Evolutionary conservation across 2,113 vertebrate genomes (phyloP).

Genomic region (Castor canadensis): DNA sequence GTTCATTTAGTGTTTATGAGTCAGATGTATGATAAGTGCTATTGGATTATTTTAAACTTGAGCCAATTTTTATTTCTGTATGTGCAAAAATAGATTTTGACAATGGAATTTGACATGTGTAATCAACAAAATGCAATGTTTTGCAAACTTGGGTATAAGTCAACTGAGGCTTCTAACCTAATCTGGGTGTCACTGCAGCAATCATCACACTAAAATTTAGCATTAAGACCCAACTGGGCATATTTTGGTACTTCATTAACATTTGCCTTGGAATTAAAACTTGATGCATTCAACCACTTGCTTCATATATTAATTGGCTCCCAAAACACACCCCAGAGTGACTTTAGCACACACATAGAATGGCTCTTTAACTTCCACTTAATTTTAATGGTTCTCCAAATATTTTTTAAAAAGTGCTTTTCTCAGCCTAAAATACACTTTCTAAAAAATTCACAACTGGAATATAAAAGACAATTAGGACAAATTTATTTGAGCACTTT

Average conservation of each 20-base stretch:
- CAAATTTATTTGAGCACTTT: not conserved
- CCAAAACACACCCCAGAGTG: conserved; percentile 80
- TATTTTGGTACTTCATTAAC: conserved; percentile 74
- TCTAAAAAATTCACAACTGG: not conserved
- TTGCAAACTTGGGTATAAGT: conserved; percentile 46
- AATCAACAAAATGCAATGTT: conserved; percentile 43
- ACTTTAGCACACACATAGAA: conserved; percentile 69
- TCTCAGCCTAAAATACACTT: conserved; percentile 3
- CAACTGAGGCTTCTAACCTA: not conserved
- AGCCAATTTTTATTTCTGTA: not conserved
- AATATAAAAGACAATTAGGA: conserved; percentile 34
- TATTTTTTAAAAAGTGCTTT: conserved; percentile 41
- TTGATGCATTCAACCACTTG: conserved; percentile 61
- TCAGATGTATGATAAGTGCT: not conserved
- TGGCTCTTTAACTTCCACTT: conserved; percentile 61
- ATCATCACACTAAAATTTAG: not conserved
- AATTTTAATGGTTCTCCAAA: conserved; percentile 66
- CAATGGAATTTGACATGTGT: not conserved
- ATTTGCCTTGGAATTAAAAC: conserved; percentile 70
- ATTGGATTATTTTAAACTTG: not conserved
- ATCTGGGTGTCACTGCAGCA: conserved; percentile 30
- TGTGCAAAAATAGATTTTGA: conserved; percentile 6
- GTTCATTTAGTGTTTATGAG: not conserved
- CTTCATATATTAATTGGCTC: conserved; percentile 75
- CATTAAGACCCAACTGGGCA: conserved; percentile 47